phyloP scores from a whole-genome alignment of 2,113 vertebrate species.

The Gallinago undulata region DNA sequence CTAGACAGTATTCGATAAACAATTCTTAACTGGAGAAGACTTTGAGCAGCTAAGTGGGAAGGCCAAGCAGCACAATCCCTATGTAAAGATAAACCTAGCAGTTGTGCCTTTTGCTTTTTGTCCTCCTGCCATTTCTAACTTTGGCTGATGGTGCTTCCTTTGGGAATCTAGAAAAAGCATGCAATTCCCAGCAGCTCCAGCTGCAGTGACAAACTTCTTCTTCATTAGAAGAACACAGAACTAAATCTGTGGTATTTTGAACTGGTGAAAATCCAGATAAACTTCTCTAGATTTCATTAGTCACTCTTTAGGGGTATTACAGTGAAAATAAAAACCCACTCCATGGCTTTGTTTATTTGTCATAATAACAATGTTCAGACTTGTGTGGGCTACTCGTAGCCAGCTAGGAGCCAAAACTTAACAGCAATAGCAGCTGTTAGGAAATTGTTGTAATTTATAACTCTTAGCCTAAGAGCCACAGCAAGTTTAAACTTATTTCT shows the following conservation, averaged over 20 bases:
- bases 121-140: slow-evolving; percentile 30
- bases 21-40: not conserved
- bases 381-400: not conserved
- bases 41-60: not conserved
- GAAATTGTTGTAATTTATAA: no score
- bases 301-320: not conserved
- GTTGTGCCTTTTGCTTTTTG: slow-evolving; percentile 11
- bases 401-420: not conserved
- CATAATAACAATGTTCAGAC: not conserved
- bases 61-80: not conserved
- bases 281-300: not conserved
- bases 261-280: not conserved
- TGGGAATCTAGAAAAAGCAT: slow-evolving; percentile 42
- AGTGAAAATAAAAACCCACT: not conserved
- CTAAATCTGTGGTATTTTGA: not conserved
- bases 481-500: not conserved
- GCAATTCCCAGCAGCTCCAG: slow-evolving; percentile 51
- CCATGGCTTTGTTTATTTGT: not conserved
- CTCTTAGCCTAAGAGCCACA: not conserved
- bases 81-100: not conserved
- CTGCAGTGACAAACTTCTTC: slow-evolving; percentile 18
- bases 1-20: not conserved
- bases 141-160: slow-evolving; percentile 45
- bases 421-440: not conserved
- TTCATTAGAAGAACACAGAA: not conserved